Evolutionary conservation across 2,113 vertebrate species (phyloP).

Genomic region (Raja brachyura): DNA sequence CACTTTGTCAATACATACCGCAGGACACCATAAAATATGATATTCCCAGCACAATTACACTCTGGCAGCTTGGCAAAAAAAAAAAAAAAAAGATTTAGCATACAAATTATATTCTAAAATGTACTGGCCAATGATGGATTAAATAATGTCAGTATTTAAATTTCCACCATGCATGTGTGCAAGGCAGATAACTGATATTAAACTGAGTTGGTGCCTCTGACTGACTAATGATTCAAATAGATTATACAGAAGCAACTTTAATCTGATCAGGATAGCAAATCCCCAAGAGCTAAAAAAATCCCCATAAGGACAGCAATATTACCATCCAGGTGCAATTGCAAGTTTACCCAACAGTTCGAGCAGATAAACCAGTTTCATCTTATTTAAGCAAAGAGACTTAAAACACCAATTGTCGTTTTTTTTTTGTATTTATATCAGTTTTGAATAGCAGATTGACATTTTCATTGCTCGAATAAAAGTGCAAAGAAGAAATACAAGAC

Average conservation of each 20-base stretch:
- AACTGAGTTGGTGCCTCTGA: neutral
- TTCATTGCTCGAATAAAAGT: neutral
- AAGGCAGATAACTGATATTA: conserved; percentile 21
- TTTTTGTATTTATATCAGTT: neutral
- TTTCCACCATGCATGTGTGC: conserved; percentile 26
- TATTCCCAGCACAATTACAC: neutral
- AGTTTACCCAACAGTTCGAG: neutral
- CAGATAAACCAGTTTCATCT: neutral
- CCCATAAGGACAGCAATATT: neutral
- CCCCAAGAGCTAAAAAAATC: conserved; percentile 13
- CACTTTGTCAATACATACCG: neutral
- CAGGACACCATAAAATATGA: neutral
- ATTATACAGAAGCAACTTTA: conserved; percentile 25
- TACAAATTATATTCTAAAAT: conserved; percentile 36
- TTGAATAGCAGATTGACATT: neutral
- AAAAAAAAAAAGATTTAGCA: conserved; percentile 35
- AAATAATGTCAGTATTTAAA: conserved; percentile 38
- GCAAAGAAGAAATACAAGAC: no score
- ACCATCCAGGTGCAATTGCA: conserved; percentile 16
- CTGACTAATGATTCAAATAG: conserved; percentile 27
- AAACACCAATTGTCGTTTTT: neutral
- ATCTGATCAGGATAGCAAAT: conserved; percentile 29
- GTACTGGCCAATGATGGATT: conserved; percentile 34
- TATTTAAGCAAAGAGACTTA: neutral
- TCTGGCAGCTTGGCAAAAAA: neutral